A percentile compares a stretch with the other conserved stretches of the same genome.
These are phyloP conservation scores for Lordiphosa stackelbergi DNA, from an alignment of 1,140 invertebrate species.

Conservation along the genomic window DNA sequence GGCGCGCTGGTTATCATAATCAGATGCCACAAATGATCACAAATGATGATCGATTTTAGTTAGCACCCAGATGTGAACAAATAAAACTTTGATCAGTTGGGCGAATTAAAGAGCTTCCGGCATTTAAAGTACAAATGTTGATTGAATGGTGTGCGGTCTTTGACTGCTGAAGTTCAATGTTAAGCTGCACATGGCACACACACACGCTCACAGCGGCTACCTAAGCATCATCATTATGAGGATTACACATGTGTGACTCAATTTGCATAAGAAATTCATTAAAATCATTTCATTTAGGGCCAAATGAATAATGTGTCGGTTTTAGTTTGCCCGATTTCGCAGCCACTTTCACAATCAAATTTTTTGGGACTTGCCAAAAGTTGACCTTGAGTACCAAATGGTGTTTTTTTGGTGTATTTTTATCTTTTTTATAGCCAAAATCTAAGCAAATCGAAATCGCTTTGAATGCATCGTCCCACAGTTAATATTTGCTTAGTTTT, in stretches of 20 bases:
- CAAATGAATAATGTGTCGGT: conserved; percentile 30
- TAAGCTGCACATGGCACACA: too few species aligned
- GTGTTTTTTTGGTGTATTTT: conserved; percentile 10
- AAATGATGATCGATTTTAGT: conserved; percentile 11
- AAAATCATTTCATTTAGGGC: conserved; percentile 50
- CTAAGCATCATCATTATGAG: conserved; percentile 22
- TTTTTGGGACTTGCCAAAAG: conserved; percentile 12
- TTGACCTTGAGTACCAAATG: conserved; percentile 54
- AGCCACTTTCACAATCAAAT: conserved; percentile 59
- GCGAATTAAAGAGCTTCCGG: conserved; percentile 50
- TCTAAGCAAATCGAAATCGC: conserved; percentile 44
- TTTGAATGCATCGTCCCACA: conserved; percentile 44
- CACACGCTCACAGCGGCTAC: too few species aligned
- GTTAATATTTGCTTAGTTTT: conserved; percentile 51
- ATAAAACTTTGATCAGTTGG: conserved; percentile 35
- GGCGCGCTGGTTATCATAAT: conserved; percentile 2
- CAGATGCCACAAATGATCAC: conserved; percentile 1
- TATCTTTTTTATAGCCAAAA: conserved; percentile 30
- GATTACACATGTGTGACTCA: conserved; percentile 40
- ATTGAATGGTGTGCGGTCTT: conserved; percentile 19
- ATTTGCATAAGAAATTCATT: conserved; percentile 60
- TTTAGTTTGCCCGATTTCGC: conserved; percentile 46
- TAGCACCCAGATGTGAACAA: conserved; percentile 54
- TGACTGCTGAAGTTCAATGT: conserved; percentile 58
- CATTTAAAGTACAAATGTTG: conserved; percentile 17